These are phyloP conservation scores for Drosophila monieri DNA, from an alignment of 2,888 invertebrate genomes.

Conservation along the genomic window DNA sequence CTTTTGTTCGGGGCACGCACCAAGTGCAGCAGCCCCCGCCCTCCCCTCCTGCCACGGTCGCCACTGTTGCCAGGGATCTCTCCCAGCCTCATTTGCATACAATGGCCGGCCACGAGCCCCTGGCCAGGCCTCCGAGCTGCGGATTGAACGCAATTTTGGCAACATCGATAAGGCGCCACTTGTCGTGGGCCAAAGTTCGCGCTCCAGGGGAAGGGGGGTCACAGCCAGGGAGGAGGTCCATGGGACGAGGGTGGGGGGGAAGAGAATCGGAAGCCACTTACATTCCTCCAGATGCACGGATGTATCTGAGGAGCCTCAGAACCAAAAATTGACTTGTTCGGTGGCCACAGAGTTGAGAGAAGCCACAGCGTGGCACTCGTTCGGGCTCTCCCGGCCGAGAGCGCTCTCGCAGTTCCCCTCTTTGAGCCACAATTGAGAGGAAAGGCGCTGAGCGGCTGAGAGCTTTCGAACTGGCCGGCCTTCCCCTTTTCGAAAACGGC, in stretches of 20 bases:
- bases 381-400: neutral
- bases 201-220: neutral
- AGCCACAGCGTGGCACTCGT: no score
- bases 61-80: neutral
- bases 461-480: conserved; percentile 15
- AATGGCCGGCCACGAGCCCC: conserved; percentile 45
- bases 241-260: neutral
- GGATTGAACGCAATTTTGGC: conserved; percentile 38
- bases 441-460: neutral
- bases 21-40: conserved; percentile 27
- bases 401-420: conserved; percentile 43
- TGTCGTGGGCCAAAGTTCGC: conserved; percentile 36
- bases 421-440: conserved; percentile 43
- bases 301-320: neutral
- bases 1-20: conserved; percentile 70
- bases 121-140: conserved; percentile 15
- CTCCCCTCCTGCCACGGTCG: neutral
- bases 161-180: conserved; percentile 47
- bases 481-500: conserved; percentile 39
- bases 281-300: neutral
- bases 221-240: no score
- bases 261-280: no score
- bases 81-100: conserved; percentile 62
- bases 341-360: no score
- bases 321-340: no score